A percentile compares a stretch with the other conserved stretches of the same genome.
phyloP scores from a whole-genome alignment of 2,113 vertebrate genomes.

The Oryzias javanicus region DNA sequence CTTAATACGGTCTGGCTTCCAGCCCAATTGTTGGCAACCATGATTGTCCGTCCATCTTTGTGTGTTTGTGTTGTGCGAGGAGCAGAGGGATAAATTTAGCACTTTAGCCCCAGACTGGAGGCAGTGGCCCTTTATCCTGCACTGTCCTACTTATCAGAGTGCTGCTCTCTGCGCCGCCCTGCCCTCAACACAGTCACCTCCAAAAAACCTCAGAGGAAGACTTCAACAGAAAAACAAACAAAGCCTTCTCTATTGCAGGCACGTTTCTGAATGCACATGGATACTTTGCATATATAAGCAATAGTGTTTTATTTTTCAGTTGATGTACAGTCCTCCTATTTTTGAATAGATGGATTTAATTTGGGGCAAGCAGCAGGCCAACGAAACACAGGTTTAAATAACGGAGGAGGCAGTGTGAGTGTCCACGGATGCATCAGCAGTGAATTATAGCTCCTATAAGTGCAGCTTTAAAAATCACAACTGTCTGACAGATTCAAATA shows the following conservation, averaged over 20 bases:
- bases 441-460: conserved; percentile 7
- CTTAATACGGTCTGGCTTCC: conserved; percentile 10
- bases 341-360: conserved; percentile 47
- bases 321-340: conserved; percentile 33
- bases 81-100: conserved; percentile 77
- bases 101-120: conserved; percentile 81
- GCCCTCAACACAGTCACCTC: conserved; percentile 49
- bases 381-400: conserved; percentile 29
- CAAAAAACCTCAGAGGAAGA: conserved; percentile 38
- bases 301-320: conserved; percentile 8
- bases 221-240: conserved; percentile 28
- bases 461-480: conserved; percentile 3
- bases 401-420: conserved; percentile 28
- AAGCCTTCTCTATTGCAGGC: conserved; percentile 16
- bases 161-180: conserved; percentile 77
- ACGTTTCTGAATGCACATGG: conserved; percentile 16
- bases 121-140: conserved; percentile 85
- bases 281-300: conserved; percentile 16
- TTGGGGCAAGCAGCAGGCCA: conserved; percentile 20
- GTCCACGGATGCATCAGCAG: conserved; percentile 36
- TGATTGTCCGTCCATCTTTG: conserved; percentile 42
- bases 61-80: conserved; percentile 57
- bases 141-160: conserved; percentile 83
- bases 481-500: conserved; percentile 24
- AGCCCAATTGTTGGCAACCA: conserved; percentile 35